Conservation (phyloP, 2,888 invertebrate genomes). For the Agrochola macilenta region DNA sequence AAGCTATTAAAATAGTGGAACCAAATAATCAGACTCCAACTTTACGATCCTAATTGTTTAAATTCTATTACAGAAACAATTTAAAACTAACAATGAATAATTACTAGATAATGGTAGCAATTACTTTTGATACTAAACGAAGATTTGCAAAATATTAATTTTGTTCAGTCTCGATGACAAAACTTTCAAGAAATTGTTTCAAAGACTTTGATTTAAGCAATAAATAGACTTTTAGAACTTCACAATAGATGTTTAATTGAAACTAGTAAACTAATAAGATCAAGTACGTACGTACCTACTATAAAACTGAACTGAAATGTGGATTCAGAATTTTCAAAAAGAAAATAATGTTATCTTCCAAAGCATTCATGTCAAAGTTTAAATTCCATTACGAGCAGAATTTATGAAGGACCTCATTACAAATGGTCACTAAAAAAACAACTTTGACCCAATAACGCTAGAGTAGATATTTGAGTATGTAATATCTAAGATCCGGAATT, state of each 20-base stretch:
- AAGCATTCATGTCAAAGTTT: background rate
- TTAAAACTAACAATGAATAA: constrained; percentile 44
- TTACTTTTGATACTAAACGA: constrained; percentile 24
- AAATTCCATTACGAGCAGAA: background rate
- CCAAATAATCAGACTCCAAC: background rate
- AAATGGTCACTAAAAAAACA: background rate
- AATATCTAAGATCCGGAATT: background rate
- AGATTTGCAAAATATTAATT: constrained; percentile 33
- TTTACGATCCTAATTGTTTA: constrained; percentile 11
- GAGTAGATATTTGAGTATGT: no score
- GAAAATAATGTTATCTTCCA: no score
- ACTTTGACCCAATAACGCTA: background rate
- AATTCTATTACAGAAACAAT: constrained; percentile 32
- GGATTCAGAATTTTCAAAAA: background rate
- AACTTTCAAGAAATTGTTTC: constrained; percentile 33
- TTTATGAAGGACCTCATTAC: background rate
- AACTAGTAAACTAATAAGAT: background rate
- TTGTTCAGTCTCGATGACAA: constrained; percentile 17
- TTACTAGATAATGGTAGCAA: constrained; percentile 32
- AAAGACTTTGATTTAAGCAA: constrained; percentile 27
- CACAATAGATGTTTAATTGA: constrained; percentile 25
- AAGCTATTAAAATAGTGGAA: constrained; percentile 11
- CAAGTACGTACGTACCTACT: background rate
- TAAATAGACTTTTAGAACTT: background rate
- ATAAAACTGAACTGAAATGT: background rate